Percentiles rank a stretch among this genome's conserved stretches.
These are phyloP conservation scores for Erythrocercus mccallii DNA, from an alignment of 2,113 vertebrate species.

Conservation along the genomic window DNA sequence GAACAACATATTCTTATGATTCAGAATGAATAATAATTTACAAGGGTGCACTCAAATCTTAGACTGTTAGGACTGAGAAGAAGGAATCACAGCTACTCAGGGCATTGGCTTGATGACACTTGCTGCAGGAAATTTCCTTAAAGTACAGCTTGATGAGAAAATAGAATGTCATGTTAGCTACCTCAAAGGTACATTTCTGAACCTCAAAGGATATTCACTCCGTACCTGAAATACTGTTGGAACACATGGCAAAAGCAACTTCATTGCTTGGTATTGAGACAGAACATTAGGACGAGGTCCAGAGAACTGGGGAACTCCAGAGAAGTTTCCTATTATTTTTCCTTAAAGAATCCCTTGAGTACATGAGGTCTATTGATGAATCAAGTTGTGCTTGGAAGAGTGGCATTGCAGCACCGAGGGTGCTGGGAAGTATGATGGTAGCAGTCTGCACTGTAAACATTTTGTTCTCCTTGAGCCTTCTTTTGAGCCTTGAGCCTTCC, in stretches of 20 bases:
- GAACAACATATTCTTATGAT: neutral
- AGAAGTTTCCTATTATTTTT: neutral
- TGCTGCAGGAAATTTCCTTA: neutral
- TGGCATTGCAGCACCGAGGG: neutral
- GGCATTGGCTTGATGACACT: neutral
- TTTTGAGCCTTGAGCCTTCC: too few relatives aligned
- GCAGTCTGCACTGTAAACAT: neutral
- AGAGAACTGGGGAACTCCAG: neutral
- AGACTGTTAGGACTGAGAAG: accelerated
- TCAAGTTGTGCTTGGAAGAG: neutral
- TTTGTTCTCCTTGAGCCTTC: neutral
- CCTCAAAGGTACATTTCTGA: neutral
- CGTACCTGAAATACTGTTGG: neutral
- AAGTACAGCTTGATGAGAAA: neutral
- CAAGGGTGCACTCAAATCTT: neutral
- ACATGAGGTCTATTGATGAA: neutral
- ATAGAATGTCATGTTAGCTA: neutral
- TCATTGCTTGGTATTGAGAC: neutral
- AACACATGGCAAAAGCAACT: neutral
- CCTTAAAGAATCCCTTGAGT: neutral
- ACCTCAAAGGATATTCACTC: neutral
- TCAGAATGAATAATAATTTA: neutral
- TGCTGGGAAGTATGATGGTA: neutral
- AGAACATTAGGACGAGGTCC: neutral
- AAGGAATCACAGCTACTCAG: neutral